These are phyloP conservation scores for Aspidiotus destructor DNA, from an alignment of 2,888 invertebrate species.

Conservation along the genomic window DNA sequence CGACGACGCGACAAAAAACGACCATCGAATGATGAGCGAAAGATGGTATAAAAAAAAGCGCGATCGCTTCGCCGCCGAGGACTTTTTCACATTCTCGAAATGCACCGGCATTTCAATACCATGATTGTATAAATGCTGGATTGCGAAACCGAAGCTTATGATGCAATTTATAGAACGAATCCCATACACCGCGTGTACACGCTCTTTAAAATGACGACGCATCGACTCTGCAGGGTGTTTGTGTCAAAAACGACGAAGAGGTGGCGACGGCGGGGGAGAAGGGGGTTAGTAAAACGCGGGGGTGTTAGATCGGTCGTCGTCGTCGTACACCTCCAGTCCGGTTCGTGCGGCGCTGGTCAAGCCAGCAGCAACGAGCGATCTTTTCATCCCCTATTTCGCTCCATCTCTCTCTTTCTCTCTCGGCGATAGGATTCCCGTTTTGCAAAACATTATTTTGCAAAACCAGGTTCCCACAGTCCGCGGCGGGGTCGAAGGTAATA, in stretches of 20 bases:
- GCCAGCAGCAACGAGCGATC: not conserved
- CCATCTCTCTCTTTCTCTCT: not conserved
- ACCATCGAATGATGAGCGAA: not conserved
- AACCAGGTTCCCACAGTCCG: slow-evolving; percentile 31
- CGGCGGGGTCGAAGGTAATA: slow-evolving; percentile 19
- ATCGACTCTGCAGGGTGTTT: slow-evolving; percentile 15
- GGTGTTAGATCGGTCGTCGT: slow-evolving; percentile 9
- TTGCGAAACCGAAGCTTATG: slow-evolving; percentile 29
- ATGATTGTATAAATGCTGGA: slow-evolving; percentile 19
- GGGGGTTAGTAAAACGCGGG: slow-evolving; percentile 15
- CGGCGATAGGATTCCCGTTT: slow-evolving; percentile 12
- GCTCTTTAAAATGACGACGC: slow-evolving; percentile 24
- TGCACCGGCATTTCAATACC: slow-evolving; percentile 32
- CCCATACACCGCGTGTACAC: not conserved
- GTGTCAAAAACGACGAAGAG: slow-evolving; percentile 1
- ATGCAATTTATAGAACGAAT: slow-evolving; percentile 22
- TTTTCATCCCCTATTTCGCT: slow-evolving; percentile 23
- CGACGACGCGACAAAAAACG: slow-evolving; percentile 14
- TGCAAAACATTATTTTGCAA: slow-evolving; percentile 27
- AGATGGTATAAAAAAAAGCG: slow-evolving; percentile 16
- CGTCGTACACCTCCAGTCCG: slow-evolving; percentile 20
- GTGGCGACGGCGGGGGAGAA: not conserved
- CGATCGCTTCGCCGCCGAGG: not conserved
- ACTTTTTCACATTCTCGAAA: not conserved
- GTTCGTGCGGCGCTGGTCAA: slow-evolving; percentile 1